Conservation (phyloP, 2,888 invertebrate species). For the Andrena flavipes region DNA sequence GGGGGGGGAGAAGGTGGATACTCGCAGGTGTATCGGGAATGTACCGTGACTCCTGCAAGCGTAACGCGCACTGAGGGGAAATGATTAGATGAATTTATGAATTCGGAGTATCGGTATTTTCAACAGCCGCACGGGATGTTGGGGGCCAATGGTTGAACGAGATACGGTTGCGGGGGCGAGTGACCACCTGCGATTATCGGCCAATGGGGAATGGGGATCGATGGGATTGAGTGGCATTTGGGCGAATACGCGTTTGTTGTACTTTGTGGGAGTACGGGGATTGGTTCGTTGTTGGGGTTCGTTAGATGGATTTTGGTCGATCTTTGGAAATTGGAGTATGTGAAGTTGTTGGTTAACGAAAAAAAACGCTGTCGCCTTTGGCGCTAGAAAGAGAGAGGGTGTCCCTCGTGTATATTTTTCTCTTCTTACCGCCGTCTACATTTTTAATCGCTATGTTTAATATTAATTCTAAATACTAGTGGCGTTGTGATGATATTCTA, state of each 20-base stretch:
- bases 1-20: background rate
- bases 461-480: no score
- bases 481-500: no score
- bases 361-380: no score
- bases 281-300: background rate
- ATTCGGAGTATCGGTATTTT: constrained; percentile 37
- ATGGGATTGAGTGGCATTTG: constrained; percentile 2
- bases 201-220: constrained; percentile 29
- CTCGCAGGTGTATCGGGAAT: background rate
- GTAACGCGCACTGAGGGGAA: background rate
- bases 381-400: no score
- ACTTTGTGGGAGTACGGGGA: background rate
- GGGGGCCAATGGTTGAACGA: constrained; percentile 34
- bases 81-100: constrained; percentile 13
- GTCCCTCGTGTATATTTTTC: no score
- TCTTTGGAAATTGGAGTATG: constrained; percentile 5
- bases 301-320: background rate
- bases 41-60: background rate
- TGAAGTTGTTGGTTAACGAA: no score
- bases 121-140: constrained; percentile 5
- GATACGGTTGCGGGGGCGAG: background rate
- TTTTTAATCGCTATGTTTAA: no score
- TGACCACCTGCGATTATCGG: background rate
- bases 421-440: no score
- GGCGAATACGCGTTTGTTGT: constrained; percentile 3